phyloP scores from a whole-genome alignment of 2,797 vertebrate species.

The Orestias chungarensis region DNA sequence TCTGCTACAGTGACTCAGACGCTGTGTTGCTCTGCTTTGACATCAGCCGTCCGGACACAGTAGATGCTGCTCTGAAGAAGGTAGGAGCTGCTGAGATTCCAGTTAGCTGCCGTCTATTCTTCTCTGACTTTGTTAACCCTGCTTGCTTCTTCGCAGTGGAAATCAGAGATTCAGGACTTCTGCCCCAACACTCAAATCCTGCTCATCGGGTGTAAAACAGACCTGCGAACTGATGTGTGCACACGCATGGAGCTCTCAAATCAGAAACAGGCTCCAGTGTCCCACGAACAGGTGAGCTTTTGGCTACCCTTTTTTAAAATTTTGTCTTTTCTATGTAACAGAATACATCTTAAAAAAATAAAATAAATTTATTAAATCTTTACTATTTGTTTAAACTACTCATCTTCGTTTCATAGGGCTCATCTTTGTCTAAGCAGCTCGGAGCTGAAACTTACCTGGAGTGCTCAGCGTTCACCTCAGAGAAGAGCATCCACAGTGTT shows the following conservation, averaged over 20 bases:
- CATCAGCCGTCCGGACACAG: conserved; percentile 90
- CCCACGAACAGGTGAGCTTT: conserved; percentile 90
- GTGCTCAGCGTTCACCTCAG: conserved; percentile 94
- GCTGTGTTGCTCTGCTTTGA: conserved; percentile 94
- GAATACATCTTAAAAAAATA: too few relatives aligned
- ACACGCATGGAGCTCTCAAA: conserved; percentile 93
- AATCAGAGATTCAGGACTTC: conserved; percentile 93
- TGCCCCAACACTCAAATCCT: conserved; percentile 91
- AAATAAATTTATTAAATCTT: too few relatives aligned
- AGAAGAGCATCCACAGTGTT: conserved; percentile 93
- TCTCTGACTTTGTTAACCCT: background rate
- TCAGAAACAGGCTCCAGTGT: conserved; percentile 91
- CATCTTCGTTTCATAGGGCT: conserved; percentile 76
- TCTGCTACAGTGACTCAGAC: conserved; percentile 96
- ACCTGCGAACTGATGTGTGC: conserved; percentile 91
- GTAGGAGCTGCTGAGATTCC: conserved; percentile 60
- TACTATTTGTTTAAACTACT: background rate
- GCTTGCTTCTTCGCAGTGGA: conserved; percentile 83
- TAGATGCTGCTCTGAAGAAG: conserved; percentile 92
- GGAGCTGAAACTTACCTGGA: conserved; percentile 92
- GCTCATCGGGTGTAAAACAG: conserved; percentile 94
- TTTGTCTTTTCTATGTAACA: background rate
- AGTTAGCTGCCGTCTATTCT: background rate
- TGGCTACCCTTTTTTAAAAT: background rate
- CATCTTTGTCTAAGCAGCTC: conserved; percentile 87